Conservation (phyloP, 2,797 vertebrate genomes). For the Valencia hispanica region DNA sequence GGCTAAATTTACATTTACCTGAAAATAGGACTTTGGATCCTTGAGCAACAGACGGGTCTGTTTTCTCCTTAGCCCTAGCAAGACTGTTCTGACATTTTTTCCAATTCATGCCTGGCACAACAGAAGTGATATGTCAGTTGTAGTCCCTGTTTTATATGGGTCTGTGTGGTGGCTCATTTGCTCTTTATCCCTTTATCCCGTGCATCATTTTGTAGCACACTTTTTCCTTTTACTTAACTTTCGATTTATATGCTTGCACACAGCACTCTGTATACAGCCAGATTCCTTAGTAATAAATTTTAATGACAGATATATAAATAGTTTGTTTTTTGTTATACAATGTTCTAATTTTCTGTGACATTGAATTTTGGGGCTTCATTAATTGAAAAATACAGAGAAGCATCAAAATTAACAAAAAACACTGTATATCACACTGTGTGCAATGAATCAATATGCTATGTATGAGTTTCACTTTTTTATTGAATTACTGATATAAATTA, state of each 20-base stretch:
- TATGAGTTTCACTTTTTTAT: not conserved
- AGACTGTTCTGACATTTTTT: not conserved
- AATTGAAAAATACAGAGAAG: no score
- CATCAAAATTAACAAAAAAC: no score
- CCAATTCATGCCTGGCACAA: not conserved
- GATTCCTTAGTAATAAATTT: no score
- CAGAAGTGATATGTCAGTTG: not conserved
- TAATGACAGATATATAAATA: no score
- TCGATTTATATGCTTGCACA: no score
- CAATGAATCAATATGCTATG: not conserved
- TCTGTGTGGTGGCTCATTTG: not conserved
- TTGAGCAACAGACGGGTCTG: not conserved
- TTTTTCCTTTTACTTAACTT: no score
- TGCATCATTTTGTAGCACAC: not conserved
- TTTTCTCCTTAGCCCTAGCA: not conserved
- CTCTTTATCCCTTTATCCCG: not conserved
- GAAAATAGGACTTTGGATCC: not conserved
- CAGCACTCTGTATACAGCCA: no score
- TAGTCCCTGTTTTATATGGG: not conserved
- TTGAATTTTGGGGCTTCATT: no score
- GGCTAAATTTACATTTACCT: not conserved
- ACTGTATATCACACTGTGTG: no score
- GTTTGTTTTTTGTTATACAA: no score
- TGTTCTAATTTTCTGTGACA: no score
- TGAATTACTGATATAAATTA: not conserved